Evolutionary conservation across 2,113 vertebrate genomes (phyloP), one percentile per base, ranked within the genome.

Genomic region (Dendropsophus ebraccatus): DNA sequence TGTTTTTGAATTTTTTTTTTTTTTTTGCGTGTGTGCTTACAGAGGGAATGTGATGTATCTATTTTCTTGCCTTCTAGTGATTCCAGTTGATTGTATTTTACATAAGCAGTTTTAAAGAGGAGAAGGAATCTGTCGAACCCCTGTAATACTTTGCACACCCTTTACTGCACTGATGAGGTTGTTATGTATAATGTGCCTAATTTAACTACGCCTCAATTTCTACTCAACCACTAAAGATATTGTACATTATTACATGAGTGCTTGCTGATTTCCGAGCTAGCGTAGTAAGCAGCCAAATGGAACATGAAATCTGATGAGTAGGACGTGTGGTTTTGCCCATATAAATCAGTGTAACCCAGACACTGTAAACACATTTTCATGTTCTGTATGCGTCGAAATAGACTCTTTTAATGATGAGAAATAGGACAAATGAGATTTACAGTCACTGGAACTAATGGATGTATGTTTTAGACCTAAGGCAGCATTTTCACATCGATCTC

Each of bases 41-140:
- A 72, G 89, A 89, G 90, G 82, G 25, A 89, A 92, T 88, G 70
- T 87, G 67, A 80, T 81, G 78, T 80, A 86, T 32, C 62, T 81
- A 87, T 88, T 23, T 88, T 92, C 91, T 92, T 50, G 72, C 89
- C 90, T 92, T 83, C 87, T 93, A 92, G 90, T 90, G 90, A 89
- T 85, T 88, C 9, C 84, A 28, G 87, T 84, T 91, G 84, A 91
- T 77, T 79, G 91, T 88, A 90, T 87, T 77, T 70, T 73, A 86
- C 78, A 74, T 70, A 74, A 60, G 35, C 25, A 25, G 78, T 87
- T 81, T 81, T 19, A n/a, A n/a, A 47, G 69, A 81, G 52, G 67
- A 81, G 69, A 72, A 74, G 54, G 60, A 50, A 56, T 69, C 12
- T 62, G 30, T 25, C 25, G 28, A 23, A 60, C 52, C 65, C 69